Evolutionary conservation across 2,113 vertebrate species (phyloP), one percentile per base, ranked within the genome.

Genomic region (Eurystomus gularis): DNA sequence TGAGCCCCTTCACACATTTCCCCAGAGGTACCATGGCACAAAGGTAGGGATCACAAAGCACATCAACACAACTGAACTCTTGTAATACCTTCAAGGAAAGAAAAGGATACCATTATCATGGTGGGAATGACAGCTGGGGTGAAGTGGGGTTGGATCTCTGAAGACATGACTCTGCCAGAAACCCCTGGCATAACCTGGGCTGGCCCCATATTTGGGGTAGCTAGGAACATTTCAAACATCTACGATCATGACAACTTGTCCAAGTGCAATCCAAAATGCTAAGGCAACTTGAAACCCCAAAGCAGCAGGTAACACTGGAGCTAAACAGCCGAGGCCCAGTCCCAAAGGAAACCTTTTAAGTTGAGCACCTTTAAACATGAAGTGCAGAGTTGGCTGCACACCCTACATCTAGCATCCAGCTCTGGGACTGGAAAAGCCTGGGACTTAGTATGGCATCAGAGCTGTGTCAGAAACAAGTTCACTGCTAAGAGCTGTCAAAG

Each of bases 11-110:
- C n/a, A n/a, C n/a, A n/a, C n/a, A n/a, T n/a, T n/a, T n/a, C 97
- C 98, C 98, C 98, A 99, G 91, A 97, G 69, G 87, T 96, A 98
- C 98, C 98, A 98, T 6, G 98, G 98, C 88, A 98, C 98, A 70
- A 98, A 29, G 3, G 98, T 98, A 71, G 98, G 98, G 54, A 98
- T 46, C 54, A 97, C 75, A 11, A 98, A 98, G 82, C 98, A 98
- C 98, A 98, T 98, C 89, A 98, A 96, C 94, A 98, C 93, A 7
- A 98, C 98, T 0, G 97, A 97, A 49, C 81, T 92, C 96, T 97
- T 98, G 71, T 98, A 98, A 68, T 98, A 97, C 96, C 98, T 98
- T 51, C 0, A 1, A 26, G 55, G 71, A 25, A 92, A 95, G 72
- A 88, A 51, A 85, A 86, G 57, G 18, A n/a, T 25, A 14, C 13